These are phyloP conservation scores for Philhelius pedissequus DNA, from an alignment of 2,888 invertebrate species.

Conservation along the genomic window DNA sequence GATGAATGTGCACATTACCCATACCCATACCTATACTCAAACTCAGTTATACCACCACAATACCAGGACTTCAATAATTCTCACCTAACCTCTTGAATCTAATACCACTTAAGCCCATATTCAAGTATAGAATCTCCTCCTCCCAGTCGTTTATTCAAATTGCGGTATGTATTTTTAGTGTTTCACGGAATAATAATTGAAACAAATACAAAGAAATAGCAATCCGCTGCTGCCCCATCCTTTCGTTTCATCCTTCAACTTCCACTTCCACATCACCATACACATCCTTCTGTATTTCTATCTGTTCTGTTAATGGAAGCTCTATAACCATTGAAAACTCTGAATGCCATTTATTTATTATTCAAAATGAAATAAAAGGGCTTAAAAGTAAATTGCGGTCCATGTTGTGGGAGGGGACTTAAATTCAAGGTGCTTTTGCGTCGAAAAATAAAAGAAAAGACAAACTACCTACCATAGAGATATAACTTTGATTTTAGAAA, in stretches of 20 bases:
- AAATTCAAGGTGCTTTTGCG: background rate
- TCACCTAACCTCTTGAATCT: conserved; percentile 51
- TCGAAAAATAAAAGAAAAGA: background rate
- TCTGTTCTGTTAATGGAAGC: conserved; percentile 31
- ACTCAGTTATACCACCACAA: too few species aligned
- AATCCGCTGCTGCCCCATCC: background rate
- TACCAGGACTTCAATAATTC: conserved; percentile 9
- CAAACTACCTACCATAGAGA: background rate
- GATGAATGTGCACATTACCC: conserved; percentile 8
- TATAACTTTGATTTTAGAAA: too few species aligned
- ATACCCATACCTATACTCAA: too few species aligned
- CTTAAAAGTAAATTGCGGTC: background rate
- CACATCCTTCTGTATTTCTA: background rate
- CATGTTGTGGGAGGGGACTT: background rate
- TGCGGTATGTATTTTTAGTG: conserved; percentile 57
- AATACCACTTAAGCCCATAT: conserved; percentile 57
- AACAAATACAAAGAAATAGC: conserved; percentile 37
- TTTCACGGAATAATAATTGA: conserved; percentile 47
- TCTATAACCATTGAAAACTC: conserved; percentile 24
- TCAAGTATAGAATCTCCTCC: conserved; percentile 33
- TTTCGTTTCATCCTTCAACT: background rate
- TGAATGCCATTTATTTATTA: conserved; percentile 51
- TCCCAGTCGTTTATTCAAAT: conserved; percentile 51
- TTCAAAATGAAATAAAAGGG: conserved; percentile 47
- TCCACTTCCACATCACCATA: too few species aligned